These are phyloP conservation scores for Morpho achilles DNA, from an alignment of 2,888 invertebrate species.

Conservation along the genomic window DNA sequence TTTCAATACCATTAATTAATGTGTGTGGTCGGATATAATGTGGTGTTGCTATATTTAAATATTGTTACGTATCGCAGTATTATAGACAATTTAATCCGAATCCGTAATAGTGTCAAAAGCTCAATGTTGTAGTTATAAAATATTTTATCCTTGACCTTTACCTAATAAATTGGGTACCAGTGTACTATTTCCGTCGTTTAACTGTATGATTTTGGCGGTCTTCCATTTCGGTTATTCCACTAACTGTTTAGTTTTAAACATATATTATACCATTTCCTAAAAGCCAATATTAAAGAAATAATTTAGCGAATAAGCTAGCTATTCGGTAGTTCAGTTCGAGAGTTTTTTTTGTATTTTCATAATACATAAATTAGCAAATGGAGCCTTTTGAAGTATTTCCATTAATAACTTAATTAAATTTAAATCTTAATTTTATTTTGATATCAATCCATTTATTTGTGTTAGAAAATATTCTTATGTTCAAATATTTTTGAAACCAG, in stretches of 20 bases:
- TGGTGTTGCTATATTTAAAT: slow-evolving; percentile 31
- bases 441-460: background rate
- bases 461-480: too few species aligned
- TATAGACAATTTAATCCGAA: slow-evolving; percentile 54
- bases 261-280: slow-evolving; percentile 21
- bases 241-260: too few species aligned
- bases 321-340: slow-evolving; percentile 1
- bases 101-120: slow-evolving; percentile 64
- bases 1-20: background rate
- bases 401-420: background rate
- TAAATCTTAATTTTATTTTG: slow-evolving; percentile 5
- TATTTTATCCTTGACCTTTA: slow-evolving; percentile 24
- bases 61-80: slow-evolving; percentile 55
- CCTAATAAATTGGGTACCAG: slow-evolving; percentile 7
- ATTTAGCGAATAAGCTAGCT: slow-evolving; percentile 2
- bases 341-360: slow-evolving; percentile 1
- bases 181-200: slow-evolving; percentile 8
- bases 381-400: too few species aligned
- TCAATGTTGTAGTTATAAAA: slow-evolving; percentile 54
- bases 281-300: slow-evolving; percentile 6
- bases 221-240: slow-evolving; percentile 36
- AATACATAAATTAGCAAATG: too few species aligned
- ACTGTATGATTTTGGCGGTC: slow-evolving; percentile 36
- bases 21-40: slow-evolving; percentile 24
- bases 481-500: too few species aligned